Conservation (phyloP, 2,888 invertebrate species). For the Beris morrisii region DNA sequence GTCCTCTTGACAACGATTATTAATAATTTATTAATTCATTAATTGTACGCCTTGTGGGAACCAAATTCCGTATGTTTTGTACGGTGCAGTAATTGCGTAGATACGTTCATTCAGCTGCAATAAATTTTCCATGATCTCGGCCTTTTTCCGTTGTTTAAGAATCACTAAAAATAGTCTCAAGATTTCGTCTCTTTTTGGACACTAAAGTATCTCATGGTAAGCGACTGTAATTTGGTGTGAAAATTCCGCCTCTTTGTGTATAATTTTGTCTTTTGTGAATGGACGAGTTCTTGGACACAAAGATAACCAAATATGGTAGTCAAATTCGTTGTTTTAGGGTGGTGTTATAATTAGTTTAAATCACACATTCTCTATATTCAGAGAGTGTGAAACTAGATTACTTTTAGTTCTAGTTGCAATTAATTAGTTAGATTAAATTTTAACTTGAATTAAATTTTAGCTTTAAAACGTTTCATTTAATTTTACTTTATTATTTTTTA, state of each 20-base stretch:
- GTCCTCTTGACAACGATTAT: constrained; percentile 7
- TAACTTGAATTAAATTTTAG: no score
- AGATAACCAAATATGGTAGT: constrained; percentile 3
- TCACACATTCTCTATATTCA: no score
- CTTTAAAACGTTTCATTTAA: no score
- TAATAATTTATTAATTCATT: constrained; percentile 10
- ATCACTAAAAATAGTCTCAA: constrained; percentile 17
- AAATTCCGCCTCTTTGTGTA: constrained; percentile 13
- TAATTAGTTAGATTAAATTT: no score
- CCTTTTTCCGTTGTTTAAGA: no score
- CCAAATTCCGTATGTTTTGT: constrained; percentile 16
- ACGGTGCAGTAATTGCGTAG: background rate
- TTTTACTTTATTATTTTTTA: no score
- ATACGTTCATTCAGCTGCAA: no score
- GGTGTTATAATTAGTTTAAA: no score
- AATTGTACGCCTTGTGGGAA: constrained; percentile 2
- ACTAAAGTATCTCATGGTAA: constrained; percentile 10
- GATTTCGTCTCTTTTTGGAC: constrained; percentile 27
- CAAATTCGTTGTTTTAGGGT: background rate
- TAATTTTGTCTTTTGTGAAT: background rate
- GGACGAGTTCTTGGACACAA: background rate
- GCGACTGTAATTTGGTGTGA: constrained; percentile 18
- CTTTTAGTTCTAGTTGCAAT: no score
- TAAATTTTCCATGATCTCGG: no score
- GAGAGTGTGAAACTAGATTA: no score